Evolutionary conservation across 2,797 vertebrate genomes (phyloP), one percentile per base, ranked within the genome.

Genomic region (Halcyon smyrnensis): DNA sequence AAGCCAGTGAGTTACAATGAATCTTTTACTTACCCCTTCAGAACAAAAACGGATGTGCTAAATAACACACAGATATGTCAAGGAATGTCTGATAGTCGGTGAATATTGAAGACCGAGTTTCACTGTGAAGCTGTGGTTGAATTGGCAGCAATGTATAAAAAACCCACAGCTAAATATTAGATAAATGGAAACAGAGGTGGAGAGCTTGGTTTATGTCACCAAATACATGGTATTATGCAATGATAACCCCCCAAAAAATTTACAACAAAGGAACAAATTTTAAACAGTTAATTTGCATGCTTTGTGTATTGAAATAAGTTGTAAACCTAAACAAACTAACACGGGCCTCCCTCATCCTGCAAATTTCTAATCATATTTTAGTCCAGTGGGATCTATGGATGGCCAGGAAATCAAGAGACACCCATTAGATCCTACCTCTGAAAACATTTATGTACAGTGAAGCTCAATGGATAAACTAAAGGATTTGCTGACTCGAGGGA

Each of bases 41-140:
- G 89, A 92, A 97, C 89, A 97, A 71, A 94, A 94, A 91, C 76
- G 77, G 80, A 93, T 95, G 95, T 86, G 71, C 91, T 95, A 90
- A 94, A 86, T 41, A 87, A 90, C 15, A 19, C 56, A 80, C 16
- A 89, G 75, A 70, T 60, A 73, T 6, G 34, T 71, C 81, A 96
- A 63, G 59, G 67, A 69, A 84, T 32, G 41, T 74, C 84, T 87
- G 84, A 76, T 24, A 93, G 81, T 71, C 87, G 86, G 69, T 65
- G 84, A 82, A 87, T 48, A 85, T 15, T 75, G 27, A 96, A 87
- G 63, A 95, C 92, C 93, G 81, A 91, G 92, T 77, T 97, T 89
- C 78, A 81, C 60, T 94, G 84, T 37, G 68, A 76, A 62, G 41
- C 63, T 90, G 73, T 30, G 59, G 62, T 73, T 71, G 57, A 90